These are phyloP conservation scores for Agrilus mali DNA, from an alignment of 2,888 invertebrate genomes.

Conservation along the genomic window DNA sequence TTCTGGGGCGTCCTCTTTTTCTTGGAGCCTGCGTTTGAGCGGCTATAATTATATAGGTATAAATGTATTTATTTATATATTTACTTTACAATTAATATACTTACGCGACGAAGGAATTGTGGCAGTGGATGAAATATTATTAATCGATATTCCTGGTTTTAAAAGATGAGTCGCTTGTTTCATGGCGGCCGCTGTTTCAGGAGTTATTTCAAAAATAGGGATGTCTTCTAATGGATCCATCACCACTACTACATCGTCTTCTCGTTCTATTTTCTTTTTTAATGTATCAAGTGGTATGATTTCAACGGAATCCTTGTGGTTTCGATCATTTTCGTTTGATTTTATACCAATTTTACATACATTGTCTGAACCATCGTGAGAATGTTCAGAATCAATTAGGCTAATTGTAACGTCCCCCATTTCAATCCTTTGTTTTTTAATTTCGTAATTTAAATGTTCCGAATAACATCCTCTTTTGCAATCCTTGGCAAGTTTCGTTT, in stretches of 20 bases:
- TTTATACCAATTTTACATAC: slow-evolving; percentile 6
- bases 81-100: too few species aligned
- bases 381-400: slow-evolving; percentile 6
- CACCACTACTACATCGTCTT: not conserved
- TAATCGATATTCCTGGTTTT: too few species aligned
- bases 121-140: too few species aligned
- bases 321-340: slow-evolving; percentile 1
- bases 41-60: slow-evolving; percentile 7
- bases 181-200: slow-evolving; percentile 12
- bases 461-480: slow-evolving; percentile 4
- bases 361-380: slow-evolving; percentile 5
- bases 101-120: too few species aligned
- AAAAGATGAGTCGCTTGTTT: slow-evolving; percentile 14
- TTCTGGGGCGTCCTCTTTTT: slow-evolving; percentile 39
- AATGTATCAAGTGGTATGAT: slow-evolving; percentile 7
- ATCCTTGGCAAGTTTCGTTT: not conserved
- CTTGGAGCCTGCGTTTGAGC: slow-evolving; percentile 24
- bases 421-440: slow-evolving; percentile 6
- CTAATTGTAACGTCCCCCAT: slow-evolving; percentile 17
- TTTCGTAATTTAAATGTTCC: not conserved
- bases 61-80: too few species aligned
- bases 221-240: slow-evolving; percentile 19
- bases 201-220: slow-evolving; percentile 20
- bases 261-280: not conserved
- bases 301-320: slow-evolving; percentile 11